A percentile compares a stretch with the other conserved stretches of the same genome.
These are phyloP conservation scores for Ostrea edulis DNA, from an alignment of 1,140 invertebrate species.

Conservation along the genomic window DNA sequence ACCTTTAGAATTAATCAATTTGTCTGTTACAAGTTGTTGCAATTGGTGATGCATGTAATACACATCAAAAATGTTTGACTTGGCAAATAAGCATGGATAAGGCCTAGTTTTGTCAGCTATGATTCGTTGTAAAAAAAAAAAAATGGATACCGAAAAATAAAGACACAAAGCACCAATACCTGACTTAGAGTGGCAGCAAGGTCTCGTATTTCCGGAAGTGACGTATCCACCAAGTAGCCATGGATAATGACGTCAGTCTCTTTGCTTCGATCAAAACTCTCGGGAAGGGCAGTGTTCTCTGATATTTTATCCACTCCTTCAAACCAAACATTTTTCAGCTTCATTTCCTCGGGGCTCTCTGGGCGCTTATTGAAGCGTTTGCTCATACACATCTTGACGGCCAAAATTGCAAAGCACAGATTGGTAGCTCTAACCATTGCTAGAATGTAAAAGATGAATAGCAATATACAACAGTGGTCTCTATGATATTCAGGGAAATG, in stretches of 20 bases:
- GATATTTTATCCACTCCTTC: background rate
- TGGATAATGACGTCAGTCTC: constrained; percentile 4
- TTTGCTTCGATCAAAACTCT: background rate
- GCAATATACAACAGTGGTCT: too few relatives aligned
- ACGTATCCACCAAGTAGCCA: constrained; percentile 16
- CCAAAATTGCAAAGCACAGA: background rate
- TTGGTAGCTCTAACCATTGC: background rate
- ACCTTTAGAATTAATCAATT: too few relatives aligned
- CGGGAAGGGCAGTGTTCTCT: background rate
- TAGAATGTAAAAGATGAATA: background rate
- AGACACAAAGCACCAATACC: background rate
- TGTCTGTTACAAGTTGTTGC: too few relatives aligned
- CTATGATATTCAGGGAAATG: too few relatives aligned
- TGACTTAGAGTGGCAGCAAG: background rate
- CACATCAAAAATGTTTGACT: too few relatives aligned
- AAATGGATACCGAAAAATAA: background rate
- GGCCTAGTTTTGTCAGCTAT: too few relatives aligned
- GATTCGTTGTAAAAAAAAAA: too few relatives aligned
- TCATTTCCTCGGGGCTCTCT: background rate
- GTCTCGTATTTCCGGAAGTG: constrained; percentile 1
- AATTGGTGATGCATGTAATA: too few relatives aligned
- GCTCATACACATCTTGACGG: constrained; percentile 14
- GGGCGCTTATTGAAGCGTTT: background rate
- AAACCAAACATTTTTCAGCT: background rate
- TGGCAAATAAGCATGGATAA: too few relatives aligned